Percentiles rank a stretch among this genome's conserved stretches.
Conservation (phyloP, 2,797 vertebrate genomes). For the Myoxocephalus aenaeus region DNA sequence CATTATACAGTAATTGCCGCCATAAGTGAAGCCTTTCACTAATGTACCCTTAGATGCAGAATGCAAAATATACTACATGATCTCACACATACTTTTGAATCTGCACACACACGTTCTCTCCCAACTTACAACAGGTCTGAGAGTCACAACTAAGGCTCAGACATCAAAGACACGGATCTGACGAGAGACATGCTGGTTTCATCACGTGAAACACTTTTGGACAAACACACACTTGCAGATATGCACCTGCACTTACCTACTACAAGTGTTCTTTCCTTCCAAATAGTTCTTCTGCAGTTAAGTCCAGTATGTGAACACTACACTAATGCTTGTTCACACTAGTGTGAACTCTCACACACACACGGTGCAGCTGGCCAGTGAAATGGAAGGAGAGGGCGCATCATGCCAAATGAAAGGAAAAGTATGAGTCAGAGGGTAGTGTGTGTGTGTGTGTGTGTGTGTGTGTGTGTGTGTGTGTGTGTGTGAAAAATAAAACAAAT, state of each 20-base stretch:
- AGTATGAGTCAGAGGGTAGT: conserved; percentile 13
- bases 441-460: background rate
- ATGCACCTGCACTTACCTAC: background rate
- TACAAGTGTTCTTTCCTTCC: background rate
- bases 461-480: conserved; percentile 3
- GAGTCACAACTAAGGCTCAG: conserved; percentile 3
- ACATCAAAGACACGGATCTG: conserved; percentile 6
- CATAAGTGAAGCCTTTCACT: background rate
- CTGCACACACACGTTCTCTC: background rate
- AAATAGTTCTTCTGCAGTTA: background rate
- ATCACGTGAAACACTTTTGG: conserved; percentile 1
- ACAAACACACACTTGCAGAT: background rate
- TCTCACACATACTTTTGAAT: background rate
- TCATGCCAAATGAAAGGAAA: conserved; percentile 9
- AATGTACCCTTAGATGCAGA: background rate
- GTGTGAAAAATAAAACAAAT: conserved; percentile 12
- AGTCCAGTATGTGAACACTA: conserved; percentile 8
- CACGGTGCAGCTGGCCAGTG: conserved; percentile 8
- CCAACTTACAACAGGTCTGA: background rate
- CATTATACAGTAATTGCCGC: background rate
- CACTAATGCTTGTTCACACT: background rate
- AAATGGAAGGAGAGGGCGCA: background rate
- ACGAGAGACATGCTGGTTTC: conserved; percentile 16
- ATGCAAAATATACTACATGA: background rate
- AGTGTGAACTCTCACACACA: background rate